Conservation (phyloP, 2,888 invertebrate species). For the Scrobipalpa atriplicella region DNA sequence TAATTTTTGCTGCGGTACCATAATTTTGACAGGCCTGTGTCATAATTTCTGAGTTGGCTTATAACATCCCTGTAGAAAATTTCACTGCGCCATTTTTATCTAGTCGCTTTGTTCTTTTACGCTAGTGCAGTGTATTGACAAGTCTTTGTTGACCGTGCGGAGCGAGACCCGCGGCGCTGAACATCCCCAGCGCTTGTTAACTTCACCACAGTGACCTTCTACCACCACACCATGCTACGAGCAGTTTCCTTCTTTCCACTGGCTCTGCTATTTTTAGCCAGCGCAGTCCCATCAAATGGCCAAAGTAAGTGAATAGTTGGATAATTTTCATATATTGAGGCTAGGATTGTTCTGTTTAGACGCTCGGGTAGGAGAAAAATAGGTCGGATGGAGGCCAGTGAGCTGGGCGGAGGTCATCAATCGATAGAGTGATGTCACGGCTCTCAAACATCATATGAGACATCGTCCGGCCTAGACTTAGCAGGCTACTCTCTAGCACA, state of each 20-base stretch:
- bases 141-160: constrained; percentile 12
- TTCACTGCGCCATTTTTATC: constrained; percentile 14
- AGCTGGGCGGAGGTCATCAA: constrained; percentile 11
- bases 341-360: background rate
- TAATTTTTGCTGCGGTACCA: no score
- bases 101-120: constrained; percentile 18
- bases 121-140: constrained; percentile 13
- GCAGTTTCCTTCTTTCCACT: constrained; percentile 39
- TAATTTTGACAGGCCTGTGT: no score
- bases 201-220: background rate
- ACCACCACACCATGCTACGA: constrained; percentile 29
- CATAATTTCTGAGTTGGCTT: no score
- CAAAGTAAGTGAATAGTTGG: constrained; percentile 50
- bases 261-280: constrained; percentile 58
- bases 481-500: background rate
- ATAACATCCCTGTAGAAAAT: no score
- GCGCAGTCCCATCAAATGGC: constrained; percentile 48
- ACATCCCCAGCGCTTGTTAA: background rate
- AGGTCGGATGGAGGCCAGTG: background rate
- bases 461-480: constrained; percentile 9
- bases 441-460: background rate
- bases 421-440: constrained; percentile 19
- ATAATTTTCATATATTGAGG: background rate
- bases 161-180: constrained; percentile 5
- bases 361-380: background rate